Evolutionary conservation across 2,888 invertebrate genomes (phyloP), one percentile per base, ranked within the genome.

Genomic region (Pammene fasciana): DNA sequence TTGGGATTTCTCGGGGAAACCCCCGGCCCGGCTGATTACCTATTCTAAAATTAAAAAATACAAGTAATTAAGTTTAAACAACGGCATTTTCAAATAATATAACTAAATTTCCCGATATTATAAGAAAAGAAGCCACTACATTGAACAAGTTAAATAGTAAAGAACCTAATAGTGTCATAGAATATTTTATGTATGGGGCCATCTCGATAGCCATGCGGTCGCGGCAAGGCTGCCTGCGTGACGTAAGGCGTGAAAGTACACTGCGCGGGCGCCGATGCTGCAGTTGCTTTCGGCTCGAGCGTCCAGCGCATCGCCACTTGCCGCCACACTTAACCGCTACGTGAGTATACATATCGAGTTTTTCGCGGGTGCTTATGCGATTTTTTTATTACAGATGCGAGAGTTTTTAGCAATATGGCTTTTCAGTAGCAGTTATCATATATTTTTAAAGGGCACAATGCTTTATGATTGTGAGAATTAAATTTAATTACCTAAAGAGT

Each of bases 171-270:
- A 26, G 18, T 50, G 50, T 38, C 36, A 38, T 10, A 55, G n/a
- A 14, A 54, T 60, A 46, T 26, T 26, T 16, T 68, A 34, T 9
- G 26, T 68, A 64, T 57, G 68, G 62, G 74, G 65, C 46, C 55
- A 56, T 67, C 60, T 48, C 26, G 65, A 26, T 18, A 71, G 72
- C 71, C 72, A 67, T 71, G 71, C 75, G 76, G 75, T 78, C 78
- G 38, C 83, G 85, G 85, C 91, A 90, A 90, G 90, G 91, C 82
- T 82, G 76, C 70, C 71, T 89, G 88, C 68, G 71, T 90, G 88
- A 88, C 83, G 90, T 87, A 92, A 90, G 72, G 66, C 75, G 91
- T 87, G 91, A 92, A 92, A 91, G 91, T 90, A 77, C 65, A 77
- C 91, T 90, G 78, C 66, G 78, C 75, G 48, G 41, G 65, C 56